A percentile compares a stretch with the other conserved stretches of the same genome.
phyloP scores from a whole-genome alignment of 2,797 vertebrate species.

The Protosalanx chinensis region DNA sequence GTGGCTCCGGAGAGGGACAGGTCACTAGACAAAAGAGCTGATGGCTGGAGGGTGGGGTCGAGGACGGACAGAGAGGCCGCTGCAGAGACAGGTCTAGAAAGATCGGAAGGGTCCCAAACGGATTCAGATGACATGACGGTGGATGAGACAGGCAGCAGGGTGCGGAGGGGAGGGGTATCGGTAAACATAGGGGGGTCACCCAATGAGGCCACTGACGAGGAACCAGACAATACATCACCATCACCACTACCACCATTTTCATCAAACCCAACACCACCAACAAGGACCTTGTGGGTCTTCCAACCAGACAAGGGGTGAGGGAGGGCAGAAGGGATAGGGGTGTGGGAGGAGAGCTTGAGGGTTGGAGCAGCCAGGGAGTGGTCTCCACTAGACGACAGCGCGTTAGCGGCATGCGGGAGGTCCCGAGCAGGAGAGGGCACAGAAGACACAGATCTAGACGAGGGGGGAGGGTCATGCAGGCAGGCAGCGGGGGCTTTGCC shows the following conservation, averaged over 20 bases:
- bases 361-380: constrained; percentile 71
- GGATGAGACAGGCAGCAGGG: constrained; percentile 58
- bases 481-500: constrained; percentile 30
- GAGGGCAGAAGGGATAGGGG: constrained; percentile 72
- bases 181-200: constrained; percentile 68
- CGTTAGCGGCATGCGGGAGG: constrained; percentile 55
- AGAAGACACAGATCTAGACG: constrained; percentile 73
- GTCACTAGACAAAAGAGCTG: constrained; percentile 72
- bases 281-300: constrained; percentile 55
- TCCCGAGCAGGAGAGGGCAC: constrained; percentile 68
- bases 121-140: constrained; percentile 62
- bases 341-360: constrained; percentile 74
- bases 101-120: constrained; percentile 62
- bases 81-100: constrained; percentile 63
- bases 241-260: constrained; percentile 70
- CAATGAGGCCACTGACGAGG: constrained; percentile 55
- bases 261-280: constrained; percentile 68
- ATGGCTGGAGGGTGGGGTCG: constrained; percentile 75
- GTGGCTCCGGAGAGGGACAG: constrained; percentile 66
- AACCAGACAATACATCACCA: constrained; percentile 77
- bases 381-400: constrained; percentile 71
- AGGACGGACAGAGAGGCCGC: constrained; percentile 54
- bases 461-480: constrained; percentile 68
- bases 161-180: constrained; percentile 71
- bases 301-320: constrained; percentile 74